Conservation (phyloP, 64 coral and sea anemone genomes). For the Pocillopora damicornis region DNA sequence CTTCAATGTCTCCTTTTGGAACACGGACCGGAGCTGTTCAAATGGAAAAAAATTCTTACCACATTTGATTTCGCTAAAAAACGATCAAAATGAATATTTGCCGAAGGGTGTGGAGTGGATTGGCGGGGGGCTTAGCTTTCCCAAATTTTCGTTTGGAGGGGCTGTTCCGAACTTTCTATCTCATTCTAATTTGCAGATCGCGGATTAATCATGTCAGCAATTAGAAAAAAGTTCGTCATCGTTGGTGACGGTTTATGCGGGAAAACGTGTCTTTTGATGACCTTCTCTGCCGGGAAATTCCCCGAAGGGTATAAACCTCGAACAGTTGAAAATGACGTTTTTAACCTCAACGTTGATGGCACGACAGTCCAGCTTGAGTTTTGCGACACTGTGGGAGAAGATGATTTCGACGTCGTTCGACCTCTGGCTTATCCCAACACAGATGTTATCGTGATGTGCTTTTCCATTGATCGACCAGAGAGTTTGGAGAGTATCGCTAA, state of each 20-base stretch:
- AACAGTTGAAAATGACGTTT: constrained; percentile 94
- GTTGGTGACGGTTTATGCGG: constrained; percentile 98
- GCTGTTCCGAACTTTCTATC: too few relatives aligned
- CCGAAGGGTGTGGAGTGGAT: too few relatives aligned
- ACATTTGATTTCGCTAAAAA: neutral
- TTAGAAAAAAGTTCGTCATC: constrained; percentile 95
- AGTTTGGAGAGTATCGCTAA: constrained; percentile 86
- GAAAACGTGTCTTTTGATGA: constrained; percentile 89
- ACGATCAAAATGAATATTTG: too few relatives aligned
- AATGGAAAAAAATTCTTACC: too few relatives aligned
- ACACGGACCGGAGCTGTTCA: too few relatives aligned
- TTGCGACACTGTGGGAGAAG: constrained; percentile 96
- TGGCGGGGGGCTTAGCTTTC: too few relatives aligned
- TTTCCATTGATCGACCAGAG: constrained; percentile 91
- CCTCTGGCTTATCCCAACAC: constrained; percentile 79
- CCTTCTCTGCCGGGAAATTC: constrained; percentile 88
- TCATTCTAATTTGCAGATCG: neutral
- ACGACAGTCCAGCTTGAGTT: constrained; percentile 82
- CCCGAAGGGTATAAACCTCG: constrained; percentile 86
- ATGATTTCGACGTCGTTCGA: constrained; percentile 85
- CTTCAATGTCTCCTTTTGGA: too few relatives aligned
- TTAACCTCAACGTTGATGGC: constrained; percentile 79
- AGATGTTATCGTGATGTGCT: constrained; percentile 95
- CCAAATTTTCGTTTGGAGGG: too few relatives aligned
- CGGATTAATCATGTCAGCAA: constrained; percentile 54